These are phyloP conservation scores for Antheraea mylitta DNA, from an alignment of 1,140 invertebrate genomes.

Conservation along the genomic window DNA sequence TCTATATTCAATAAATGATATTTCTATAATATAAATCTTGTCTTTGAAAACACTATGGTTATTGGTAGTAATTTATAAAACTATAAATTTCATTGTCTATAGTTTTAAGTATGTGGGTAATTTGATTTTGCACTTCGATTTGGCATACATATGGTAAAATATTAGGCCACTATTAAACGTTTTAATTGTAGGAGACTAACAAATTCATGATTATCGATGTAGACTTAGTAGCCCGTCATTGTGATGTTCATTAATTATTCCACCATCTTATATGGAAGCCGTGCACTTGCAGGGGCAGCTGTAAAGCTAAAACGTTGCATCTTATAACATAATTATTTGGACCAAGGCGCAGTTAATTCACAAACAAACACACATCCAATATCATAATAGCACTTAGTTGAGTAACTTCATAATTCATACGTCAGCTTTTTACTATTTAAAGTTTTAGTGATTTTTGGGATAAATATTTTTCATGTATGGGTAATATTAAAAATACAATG, in stretches of 20 bases:
- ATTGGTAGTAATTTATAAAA: constrained; percentile 73
- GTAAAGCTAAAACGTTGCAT: constrained; percentile 20
- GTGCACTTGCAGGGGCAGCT: constrained; percentile 29
- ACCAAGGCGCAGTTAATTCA: constrained; percentile 14
- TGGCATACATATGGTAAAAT: constrained; percentile 59
- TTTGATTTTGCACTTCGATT: constrained; percentile 72
- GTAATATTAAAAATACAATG: constrained; percentile 4
- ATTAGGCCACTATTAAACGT: constrained; percentile 60
- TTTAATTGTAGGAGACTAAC: constrained; percentile 58
- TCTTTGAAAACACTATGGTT: constrained; percentile 70
- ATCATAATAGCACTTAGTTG: not conserved
- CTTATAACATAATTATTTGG: constrained; percentile 21
- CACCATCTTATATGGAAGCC: constrained; percentile 39
- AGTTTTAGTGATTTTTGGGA: constrained; percentile 6
- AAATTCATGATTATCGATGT: constrained; percentile 47
- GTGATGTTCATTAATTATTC: constrained; percentile 39
- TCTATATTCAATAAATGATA: constrained; percentile 77
- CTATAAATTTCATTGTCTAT: constrained; percentile 71
- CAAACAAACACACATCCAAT: not conserved
- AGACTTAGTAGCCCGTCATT: constrained; percentile 56
- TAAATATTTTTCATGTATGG: constrained; percentile 17
- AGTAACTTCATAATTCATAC: not conserved
- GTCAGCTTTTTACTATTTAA: not conserved
- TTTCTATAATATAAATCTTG: constrained; percentile 75
- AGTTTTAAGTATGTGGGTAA: constrained; percentile 73